Evolutionary conservation across 2,113 vertebrate species (phyloP).

Genomic region (Neomonachus schauinslandi): DNA sequence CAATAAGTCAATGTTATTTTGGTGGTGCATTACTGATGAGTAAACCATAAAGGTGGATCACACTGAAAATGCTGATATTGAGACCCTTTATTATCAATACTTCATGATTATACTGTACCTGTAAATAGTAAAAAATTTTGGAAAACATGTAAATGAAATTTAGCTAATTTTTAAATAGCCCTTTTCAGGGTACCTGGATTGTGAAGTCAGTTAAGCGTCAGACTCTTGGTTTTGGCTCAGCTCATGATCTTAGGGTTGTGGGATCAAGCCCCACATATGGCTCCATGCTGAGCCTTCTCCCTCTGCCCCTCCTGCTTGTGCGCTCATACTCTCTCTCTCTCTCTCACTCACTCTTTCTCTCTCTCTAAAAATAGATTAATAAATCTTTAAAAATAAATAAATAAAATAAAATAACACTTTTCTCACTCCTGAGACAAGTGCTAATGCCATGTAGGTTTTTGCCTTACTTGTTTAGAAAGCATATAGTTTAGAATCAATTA

Average conservation of each 20-base stretch:
- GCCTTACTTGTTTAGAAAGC: conserved; percentile 50
- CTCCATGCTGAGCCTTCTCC: neutral
- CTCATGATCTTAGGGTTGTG: neutral
- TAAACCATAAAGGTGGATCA: neutral
- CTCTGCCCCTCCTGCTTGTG: neutral
- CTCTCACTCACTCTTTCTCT: neutral
- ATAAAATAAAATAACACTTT: neutral
- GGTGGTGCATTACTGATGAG: neutral
- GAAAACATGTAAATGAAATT: conserved; percentile 20
- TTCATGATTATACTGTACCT: neutral
- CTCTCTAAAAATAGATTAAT: neutral
- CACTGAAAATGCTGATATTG: neutral
- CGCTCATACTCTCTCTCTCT: neutral
- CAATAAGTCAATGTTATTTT: neutral
- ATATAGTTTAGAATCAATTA: conserved; percentile 9
- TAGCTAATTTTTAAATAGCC: neutral
- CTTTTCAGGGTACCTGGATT: neutral
- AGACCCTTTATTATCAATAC: neutral
- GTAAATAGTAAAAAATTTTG: neutral
- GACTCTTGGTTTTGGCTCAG: neutral
- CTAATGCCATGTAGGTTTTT: neutral
- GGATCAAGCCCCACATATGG: neutral
- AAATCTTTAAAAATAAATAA: neutral
- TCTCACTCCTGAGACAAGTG: neutral
- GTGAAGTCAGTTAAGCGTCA: neutral